Evolutionary conservation across 2,888 invertebrate species (phyloP).

Genomic region (Ferrisia virgata): DNA sequence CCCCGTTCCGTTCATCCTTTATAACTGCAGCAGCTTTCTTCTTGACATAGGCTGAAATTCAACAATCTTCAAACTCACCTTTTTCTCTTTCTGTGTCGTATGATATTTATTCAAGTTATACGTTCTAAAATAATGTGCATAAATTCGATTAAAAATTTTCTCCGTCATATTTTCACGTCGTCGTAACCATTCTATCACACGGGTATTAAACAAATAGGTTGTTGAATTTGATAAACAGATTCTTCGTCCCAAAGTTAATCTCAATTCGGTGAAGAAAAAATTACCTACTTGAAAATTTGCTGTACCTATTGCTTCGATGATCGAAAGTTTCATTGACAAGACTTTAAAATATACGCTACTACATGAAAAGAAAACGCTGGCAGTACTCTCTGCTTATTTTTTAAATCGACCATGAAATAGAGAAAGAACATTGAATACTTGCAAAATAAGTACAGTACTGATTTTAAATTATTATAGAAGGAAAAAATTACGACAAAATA

Average conservation of each 20-base stretch:
- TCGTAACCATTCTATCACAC: neutral
- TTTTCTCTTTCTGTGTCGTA: neutral
- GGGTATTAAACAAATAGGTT: neutral
- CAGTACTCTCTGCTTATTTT: too few relatives aligned
- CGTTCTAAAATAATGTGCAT: neutral
- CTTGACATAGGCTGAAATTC: slow-evolving; percentile 26
- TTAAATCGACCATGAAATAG: too few relatives aligned
- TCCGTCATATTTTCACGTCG: neutral
- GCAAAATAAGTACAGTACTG: too few relatives aligned
- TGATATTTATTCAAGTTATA: neutral
- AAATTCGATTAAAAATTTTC: slow-evolving; percentile 3
- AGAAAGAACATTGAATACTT: too few relatives aligned
- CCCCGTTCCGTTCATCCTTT: slow-evolving; percentile 4
- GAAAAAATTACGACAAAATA: too few relatives aligned
- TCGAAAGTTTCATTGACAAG: neutral
- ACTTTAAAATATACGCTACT: too few relatives aligned
- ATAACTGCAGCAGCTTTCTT: slow-evolving; percentile 8
- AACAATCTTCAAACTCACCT: slow-evolving; percentile 23
- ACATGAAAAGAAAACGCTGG: too few relatives aligned
- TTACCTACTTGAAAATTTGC: neutral
- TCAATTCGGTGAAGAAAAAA: neutral
- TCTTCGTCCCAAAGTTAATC: neutral
- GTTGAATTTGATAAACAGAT: neutral
- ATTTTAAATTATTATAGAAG: too few relatives aligned
- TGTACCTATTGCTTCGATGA: neutral